A percentile compares a stretch with the other conserved stretches of the same genome.
These are phyloP conservation scores for Drosophila anomalipes DNA, from an alignment of 2,888 invertebrate species.

Conservation along the genomic window DNA sequence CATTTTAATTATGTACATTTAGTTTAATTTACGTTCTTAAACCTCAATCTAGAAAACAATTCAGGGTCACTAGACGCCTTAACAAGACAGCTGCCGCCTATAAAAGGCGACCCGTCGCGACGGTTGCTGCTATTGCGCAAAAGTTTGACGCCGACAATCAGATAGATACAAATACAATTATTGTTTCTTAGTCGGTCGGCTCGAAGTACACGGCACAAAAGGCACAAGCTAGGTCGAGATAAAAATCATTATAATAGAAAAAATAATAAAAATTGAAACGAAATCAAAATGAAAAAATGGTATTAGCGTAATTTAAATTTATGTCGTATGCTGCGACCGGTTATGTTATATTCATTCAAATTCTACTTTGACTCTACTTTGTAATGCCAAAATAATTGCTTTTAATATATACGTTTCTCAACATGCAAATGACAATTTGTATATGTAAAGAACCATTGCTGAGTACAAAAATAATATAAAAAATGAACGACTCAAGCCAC, in stretches of 20 bases:
- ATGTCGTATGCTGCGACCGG: neutral
- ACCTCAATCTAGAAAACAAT: conserved; percentile 36
- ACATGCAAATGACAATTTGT: neutral
- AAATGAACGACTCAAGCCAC: conserved; percentile 31
- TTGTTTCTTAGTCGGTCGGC: conserved; percentile 23
- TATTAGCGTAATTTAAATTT: neutral
- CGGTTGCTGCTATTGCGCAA: conserved; percentile 48
- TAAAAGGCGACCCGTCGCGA: conserved; percentile 57
- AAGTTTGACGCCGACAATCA: conserved; percentile 50
- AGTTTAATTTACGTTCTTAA: conserved; percentile 37
- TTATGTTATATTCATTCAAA: neutral
- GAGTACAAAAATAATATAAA: neutral
- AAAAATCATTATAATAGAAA: neutral
- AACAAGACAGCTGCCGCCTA: conserved; percentile 42
- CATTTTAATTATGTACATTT: conserved; percentile 48
- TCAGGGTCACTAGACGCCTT: conserved; percentile 69
- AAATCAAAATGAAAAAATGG: neutral
- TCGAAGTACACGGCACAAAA: conserved; percentile 10
- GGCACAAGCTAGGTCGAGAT: neutral
- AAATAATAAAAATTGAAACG: neutral
- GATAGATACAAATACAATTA: conserved; percentile 37
- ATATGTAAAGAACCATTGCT: neutral
- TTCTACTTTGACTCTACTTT: neutral
- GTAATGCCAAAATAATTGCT: neutral
- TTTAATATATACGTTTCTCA: neutral